These are phyloP conservation scores for Andrena haemorrhoa DNA, from an alignment of 2,888 invertebrate species.

Conservation along the genomic window DNA sequence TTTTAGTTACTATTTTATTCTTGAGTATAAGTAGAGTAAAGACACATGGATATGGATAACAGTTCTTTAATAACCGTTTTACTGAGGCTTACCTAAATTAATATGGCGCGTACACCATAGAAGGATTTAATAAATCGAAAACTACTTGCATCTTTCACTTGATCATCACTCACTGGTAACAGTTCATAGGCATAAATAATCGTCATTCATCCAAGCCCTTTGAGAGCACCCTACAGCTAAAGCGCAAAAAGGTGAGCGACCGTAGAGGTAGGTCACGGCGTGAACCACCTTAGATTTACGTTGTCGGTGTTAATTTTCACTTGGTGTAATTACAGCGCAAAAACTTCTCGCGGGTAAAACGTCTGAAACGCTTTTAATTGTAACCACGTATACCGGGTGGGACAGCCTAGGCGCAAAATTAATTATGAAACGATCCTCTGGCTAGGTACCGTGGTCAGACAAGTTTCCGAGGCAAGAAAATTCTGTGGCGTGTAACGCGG, in stretches of 20 bases:
- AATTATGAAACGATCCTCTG: slow-evolving; percentile 52
- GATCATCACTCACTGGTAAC: background rate
- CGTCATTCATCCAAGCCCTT: background rate
- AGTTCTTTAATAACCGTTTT: too few relatives aligned
- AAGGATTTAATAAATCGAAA: too few relatives aligned
- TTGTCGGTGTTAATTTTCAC: slow-evolving; percentile 37
- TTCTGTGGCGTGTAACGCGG: slow-evolving; percentile 17
- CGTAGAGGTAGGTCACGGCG: background rate
- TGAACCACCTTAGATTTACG: slow-evolving; percentile 34
- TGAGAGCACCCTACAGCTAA: background rate
- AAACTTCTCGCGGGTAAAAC: slow-evolving; percentile 26
- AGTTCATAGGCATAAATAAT: background rate
- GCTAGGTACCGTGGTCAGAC: slow-evolving; percentile 28
- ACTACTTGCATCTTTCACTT: background rate
- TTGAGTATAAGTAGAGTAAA: too few relatives aligned
- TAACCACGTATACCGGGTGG: background rate
- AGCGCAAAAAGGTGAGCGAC: background rate
- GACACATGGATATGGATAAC: too few relatives aligned
- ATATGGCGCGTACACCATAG: too few relatives aligned
- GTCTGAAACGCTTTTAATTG: slow-evolving; percentile 51
- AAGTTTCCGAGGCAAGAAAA: slow-evolving; percentile 26
- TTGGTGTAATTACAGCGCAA: slow-evolving; percentile 37
- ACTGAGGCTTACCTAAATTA: too few relatives aligned
- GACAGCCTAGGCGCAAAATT: slow-evolving; percentile 44
- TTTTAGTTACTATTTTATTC: too few relatives aligned